A percentile compares a stretch with the other conserved stretches of the same genome.
phyloP scores from a whole-genome alignment of 2,797 vertebrate genomes.

The Cyprinodon diabolis region DNA sequence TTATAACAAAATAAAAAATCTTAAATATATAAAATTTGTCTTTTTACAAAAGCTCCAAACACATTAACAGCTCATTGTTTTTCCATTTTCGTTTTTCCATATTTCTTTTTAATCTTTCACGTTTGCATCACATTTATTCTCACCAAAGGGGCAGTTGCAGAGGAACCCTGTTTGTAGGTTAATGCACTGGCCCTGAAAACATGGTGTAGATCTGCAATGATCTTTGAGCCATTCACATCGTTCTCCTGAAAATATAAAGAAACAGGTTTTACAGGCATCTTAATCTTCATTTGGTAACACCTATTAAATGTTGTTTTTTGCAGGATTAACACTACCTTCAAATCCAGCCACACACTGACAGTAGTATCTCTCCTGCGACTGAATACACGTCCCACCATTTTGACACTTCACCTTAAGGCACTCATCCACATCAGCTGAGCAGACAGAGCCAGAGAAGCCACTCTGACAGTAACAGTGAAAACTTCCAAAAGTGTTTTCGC shows the following conservation, averaged over 20 bases:
- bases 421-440: slow-evolving; percentile 71
- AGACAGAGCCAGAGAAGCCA: slow-evolving; percentile 71
- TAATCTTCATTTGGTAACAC: background rate
- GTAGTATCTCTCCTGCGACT: slow-evolving; percentile 63
- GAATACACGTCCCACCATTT: slow-evolving; percentile 77
- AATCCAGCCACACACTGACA: slow-evolving; percentile 77
- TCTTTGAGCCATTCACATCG: slow-evolving; percentile 72
- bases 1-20: background rate
- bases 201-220: slow-evolving; percentile 77
- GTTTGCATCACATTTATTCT: slow-evolving; percentile 40
- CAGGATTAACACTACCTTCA: slow-evolving; percentile 70
- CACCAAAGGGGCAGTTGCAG: slow-evolving; percentile 82
- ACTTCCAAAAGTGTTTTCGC: slow-evolving; percentile 77
- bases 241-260: slow-evolving; percentile 64
- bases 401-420: slow-evolving; percentile 76
- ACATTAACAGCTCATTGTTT: background rate
- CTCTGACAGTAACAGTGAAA: slow-evolving; percentile 76
- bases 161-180: slow-evolving; percentile 74
- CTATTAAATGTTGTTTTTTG: background rate
- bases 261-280: slow-evolving; percentile 2
- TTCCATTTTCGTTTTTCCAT: background rate
- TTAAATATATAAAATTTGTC: background rate
- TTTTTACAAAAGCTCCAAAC: background rate
- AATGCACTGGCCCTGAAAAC: slow-evolving; percentile 74
- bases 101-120: background rate